Evolutionary conservation across 2,888 invertebrate species (phyloP), one percentile per base, ranked within the genome.

Genomic region (Chloroclystis v-ata): DNA sequence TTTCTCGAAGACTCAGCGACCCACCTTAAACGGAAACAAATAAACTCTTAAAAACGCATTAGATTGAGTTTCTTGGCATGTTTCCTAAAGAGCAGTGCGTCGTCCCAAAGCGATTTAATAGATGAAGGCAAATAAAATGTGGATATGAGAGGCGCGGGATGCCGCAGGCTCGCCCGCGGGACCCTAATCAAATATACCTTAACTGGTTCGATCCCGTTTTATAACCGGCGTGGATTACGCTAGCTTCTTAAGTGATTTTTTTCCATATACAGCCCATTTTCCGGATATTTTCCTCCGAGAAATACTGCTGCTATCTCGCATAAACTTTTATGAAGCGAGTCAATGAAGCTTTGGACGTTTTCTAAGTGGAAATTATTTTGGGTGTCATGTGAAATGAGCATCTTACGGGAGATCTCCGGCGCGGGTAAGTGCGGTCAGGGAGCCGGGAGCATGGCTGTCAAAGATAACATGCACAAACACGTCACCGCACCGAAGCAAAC

Each of bases 151-250:
- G 63, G 56, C 58, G 64, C 43, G 65, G 69, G 67, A 59, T 61
- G 64, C 67, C 63, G 63, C 54, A 60, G 67, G 63, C 60, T 33
- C 51, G 47, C 44, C 39, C 40, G 47, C 56, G 64, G 64, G 70
- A 71, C 77, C 80, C 72, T 82, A 77, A 84, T 83, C 82, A 83
- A 84, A 83, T 82, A 79, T 72, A 78, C 80, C 75, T 84, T 78
- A 77, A 67, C 67, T 61, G 61, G 60, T 66, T 66, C 69, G 67
- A 68, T 69, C 72, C 66, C 66, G 66, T 72, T 71, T 71, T 76
- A 77, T 69, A 71, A 67, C 72, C 68, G 57, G 62, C 58, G 54
- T 54, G 65, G 73, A 72, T 75, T 74, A 73, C 67, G 67, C 68
- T 59, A 63, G 67, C 65, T 52, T 61, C 70, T 65, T 72, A 72